These are phyloP conservation scores for Ictidomys tridecemlineatus DNA, from an alignment of 2,113 vertebrate species.

Conservation along the genomic window DNA sequence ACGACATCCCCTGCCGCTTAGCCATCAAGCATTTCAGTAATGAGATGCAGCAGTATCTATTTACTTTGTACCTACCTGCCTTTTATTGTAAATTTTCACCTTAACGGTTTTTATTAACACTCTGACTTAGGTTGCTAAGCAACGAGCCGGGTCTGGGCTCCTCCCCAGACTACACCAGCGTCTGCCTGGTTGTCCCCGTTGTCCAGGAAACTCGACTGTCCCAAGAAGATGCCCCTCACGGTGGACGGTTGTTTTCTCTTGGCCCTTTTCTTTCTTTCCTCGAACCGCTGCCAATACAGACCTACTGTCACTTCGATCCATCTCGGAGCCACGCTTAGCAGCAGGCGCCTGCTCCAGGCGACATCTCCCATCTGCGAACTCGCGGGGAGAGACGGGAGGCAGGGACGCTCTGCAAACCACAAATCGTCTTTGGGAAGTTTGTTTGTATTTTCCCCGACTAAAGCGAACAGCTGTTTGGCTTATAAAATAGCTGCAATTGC, in stretches of 20 bases:
- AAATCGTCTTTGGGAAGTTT: too few species aligned
- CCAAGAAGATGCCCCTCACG: neutral
- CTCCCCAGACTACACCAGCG: neutral
- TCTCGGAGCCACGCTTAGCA: neutral
- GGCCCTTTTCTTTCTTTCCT: neutral
- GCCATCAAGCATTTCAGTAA: neutral
- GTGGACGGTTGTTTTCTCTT: neutral
- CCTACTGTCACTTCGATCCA: fast-evolving
- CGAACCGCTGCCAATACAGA: fast-evolving
- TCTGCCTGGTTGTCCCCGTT: neutral
- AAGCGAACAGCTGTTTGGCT: neutral
- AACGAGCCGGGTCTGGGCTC: neutral
- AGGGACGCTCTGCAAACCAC: neutral
- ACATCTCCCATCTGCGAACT: neutral
- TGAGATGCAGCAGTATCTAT: neutral
- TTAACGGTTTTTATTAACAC: slow-evolving; percentile 38
- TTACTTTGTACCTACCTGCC: neutral
- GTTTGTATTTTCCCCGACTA: neutral
- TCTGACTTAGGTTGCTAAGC: slow-evolving; percentile 56
- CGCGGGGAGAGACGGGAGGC: too few species aligned
- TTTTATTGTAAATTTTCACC: slow-evolving; percentile 22
- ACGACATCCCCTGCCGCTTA: neutral
- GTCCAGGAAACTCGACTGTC: neutral
- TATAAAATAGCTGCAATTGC: neutral
- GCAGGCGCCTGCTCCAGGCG: neutral